phyloP scores from a whole-genome alignment of 2,113 vertebrate species.

The Etia nguti region DNA sequence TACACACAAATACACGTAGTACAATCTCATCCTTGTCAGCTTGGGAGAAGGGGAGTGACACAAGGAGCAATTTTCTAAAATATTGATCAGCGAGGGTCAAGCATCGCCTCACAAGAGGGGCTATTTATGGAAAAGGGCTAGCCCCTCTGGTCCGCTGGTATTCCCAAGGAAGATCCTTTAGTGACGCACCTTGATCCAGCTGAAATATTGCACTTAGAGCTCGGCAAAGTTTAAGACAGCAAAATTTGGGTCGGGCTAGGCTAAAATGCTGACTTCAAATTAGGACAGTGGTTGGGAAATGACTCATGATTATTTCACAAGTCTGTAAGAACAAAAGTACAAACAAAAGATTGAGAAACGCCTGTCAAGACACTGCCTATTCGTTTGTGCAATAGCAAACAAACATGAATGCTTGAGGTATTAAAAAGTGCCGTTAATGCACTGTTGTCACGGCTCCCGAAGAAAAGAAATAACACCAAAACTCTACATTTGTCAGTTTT shows the following conservation, averaged over 20 bases:
- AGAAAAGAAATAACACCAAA: background rate
- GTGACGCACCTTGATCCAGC: background rate
- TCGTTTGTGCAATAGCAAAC: background rate
- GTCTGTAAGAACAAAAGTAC: background rate
- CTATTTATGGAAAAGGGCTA: conserved; percentile 58
- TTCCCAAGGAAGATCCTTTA: conserved; percentile 5
- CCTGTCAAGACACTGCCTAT: background rate
- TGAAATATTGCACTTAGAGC: conserved; percentile 9
- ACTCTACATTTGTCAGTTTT: background rate
- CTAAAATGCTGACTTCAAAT: background rate
- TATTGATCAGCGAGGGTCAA: conserved; percentile 75
- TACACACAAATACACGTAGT: conserved; percentile 5
- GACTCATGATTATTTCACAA: background rate
- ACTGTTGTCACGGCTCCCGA: background rate
- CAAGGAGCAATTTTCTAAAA: conserved; percentile 71
- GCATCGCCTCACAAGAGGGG: conserved; percentile 55
- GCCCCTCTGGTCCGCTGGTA: conserved; percentile 3
- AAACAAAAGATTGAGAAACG: background rate
- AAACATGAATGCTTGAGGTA: background rate
- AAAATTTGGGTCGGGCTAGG: background rate
- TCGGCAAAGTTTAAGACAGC: background rate
- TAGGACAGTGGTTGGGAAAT: background rate
- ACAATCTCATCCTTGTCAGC: conserved; percentile 33
- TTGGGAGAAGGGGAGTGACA: conserved; percentile 59
- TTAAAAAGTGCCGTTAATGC: background rate